phyloP scores from a whole-genome alignment of 2,888 invertebrate species.

The Schizaphis graminum region DNA sequence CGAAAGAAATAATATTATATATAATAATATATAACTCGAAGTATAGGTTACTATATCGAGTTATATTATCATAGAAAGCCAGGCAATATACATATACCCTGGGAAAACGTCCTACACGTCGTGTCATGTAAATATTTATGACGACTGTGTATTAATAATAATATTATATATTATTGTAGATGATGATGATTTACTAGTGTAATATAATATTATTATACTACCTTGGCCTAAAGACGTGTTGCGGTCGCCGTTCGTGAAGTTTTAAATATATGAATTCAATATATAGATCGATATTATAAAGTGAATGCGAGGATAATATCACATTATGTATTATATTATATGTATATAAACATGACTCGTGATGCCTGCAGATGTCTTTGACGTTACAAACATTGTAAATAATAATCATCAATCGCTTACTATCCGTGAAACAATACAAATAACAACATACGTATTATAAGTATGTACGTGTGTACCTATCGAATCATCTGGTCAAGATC shows the following conservation, averaged over 20 bases:
- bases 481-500: neutral
- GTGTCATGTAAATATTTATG: neutral
- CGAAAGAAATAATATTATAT: neutral
- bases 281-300: neutral
- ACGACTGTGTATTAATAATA: neutral
- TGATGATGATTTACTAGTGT: neutral
- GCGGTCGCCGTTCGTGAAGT: slow-evolving; percentile 5
- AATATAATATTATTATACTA: neutral
- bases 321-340: neutral
- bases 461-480: neutral
- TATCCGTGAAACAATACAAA: neutral
- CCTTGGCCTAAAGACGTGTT: slow-evolving; percentile 27
- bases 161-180: neutral
- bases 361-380: neutral
- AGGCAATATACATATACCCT: neutral
- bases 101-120: neutral
- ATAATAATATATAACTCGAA: neutral
- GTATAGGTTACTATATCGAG: neutral
- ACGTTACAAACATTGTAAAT: neutral
- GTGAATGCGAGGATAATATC: neutral
- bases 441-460: neutral
- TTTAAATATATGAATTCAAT: neutral
- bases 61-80: neutral
- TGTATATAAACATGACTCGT: neutral
- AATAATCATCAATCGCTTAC: neutral